These are phyloP conservation scores for Alentia gelatinosa DNA, from an alignment of 2,888 invertebrate genomes.

Conservation along the genomic window DNA sequence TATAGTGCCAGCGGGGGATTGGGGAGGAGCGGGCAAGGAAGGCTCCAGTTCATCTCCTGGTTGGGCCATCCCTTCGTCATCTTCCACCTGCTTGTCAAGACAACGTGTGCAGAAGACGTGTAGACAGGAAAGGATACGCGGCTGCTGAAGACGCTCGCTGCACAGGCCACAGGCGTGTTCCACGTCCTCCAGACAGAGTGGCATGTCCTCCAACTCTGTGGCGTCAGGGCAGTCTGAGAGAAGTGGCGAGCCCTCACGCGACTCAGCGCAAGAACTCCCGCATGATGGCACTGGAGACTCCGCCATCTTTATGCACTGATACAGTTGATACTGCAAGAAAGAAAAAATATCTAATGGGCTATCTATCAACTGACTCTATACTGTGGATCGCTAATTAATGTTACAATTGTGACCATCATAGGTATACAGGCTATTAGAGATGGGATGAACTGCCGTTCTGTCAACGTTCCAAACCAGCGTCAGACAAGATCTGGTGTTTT, in stretches of 20 bases:
- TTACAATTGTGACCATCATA: too few relatives aligned
- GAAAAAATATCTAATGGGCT: not conserved
- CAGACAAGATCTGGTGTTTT: too few relatives aligned
- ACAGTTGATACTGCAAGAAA: not conserved
- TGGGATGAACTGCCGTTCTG: too few relatives aligned
- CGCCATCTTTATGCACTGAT: not conserved
- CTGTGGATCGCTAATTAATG: too few relatives aligned
- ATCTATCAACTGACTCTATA: too few relatives aligned
- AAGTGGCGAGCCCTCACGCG: not conserved
- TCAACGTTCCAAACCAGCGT: too few relatives aligned
- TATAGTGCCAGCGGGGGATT: slow-evolving; percentile 69
- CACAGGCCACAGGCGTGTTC: slow-evolving; percentile 72
- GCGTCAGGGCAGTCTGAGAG: not conserved
- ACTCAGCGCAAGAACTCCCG: not conserved
- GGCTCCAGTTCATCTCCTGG: not conserved
- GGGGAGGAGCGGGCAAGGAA: not conserved
- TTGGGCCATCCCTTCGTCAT: slow-evolving; percentile 81
- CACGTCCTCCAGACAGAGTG: not conserved
- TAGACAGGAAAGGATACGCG: slow-evolving; percentile 94
- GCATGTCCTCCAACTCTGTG: not conserved
- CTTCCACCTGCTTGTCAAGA: slow-evolving; percentile 86
- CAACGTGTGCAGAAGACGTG: slow-evolving; percentile 97
- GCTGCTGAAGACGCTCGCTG: slow-evolving; percentile 86
- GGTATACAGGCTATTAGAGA: too few relatives aligned
- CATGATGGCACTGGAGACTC: slow-evolving; percentile 2